A percentile compares a stretch with the other conserved stretches of the same genome.
Conservation (phyloP, 2,888 invertebrate genomes). For the Dione vanillae region DNA sequence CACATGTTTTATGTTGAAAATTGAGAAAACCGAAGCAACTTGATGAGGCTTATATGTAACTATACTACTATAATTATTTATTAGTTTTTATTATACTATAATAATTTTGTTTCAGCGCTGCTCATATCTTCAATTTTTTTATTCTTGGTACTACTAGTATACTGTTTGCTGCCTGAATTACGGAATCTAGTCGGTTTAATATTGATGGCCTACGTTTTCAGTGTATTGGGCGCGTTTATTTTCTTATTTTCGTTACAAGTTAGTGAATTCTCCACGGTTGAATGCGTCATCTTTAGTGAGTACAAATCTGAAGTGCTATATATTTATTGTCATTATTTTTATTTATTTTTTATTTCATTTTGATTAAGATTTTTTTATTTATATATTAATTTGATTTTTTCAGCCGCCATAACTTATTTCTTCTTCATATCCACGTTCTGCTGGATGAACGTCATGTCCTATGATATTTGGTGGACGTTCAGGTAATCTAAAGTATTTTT, state of each 20-base stretch:
- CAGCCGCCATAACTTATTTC: slow-evolving; percentile 65
- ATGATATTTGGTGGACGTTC: slow-evolving; percentile 79
- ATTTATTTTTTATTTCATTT: neutral
- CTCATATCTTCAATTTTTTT: slow-evolving; percentile 44
- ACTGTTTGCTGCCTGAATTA: slow-evolving; percentile 45
- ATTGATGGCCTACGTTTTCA: slow-evolving; percentile 88
- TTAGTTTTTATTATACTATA: too few relatives aligned
- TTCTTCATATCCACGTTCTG: slow-evolving; percentile 70
- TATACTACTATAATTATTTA: too few relatives aligned
- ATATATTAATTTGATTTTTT: slow-evolving; percentile 46
- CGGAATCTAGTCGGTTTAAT: slow-evolving; percentile 89
- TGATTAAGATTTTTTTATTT: neutral
- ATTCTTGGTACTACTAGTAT: slow-evolving; percentile 41
- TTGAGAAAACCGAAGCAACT: too few relatives aligned
- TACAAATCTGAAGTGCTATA: neutral
- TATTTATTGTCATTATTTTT: neutral
- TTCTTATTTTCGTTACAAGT: slow-evolving; percentile 81
- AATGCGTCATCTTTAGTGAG: slow-evolving; percentile 52
- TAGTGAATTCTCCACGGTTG: slow-evolving; percentile 51
- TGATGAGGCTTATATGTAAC: too few relatives aligned
- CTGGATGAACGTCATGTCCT: slow-evolving; percentile 79
- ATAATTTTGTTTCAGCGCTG: slow-evolving; percentile 37
- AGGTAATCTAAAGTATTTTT: slow-evolving; percentile 55
- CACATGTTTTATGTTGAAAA: too few relatives aligned
- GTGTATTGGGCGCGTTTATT: slow-evolving; percentile 86